Evolutionary conservation across 2,797 vertebrate species (phyloP).

Genomic region (Phrynocephalus forsythii): DNA sequence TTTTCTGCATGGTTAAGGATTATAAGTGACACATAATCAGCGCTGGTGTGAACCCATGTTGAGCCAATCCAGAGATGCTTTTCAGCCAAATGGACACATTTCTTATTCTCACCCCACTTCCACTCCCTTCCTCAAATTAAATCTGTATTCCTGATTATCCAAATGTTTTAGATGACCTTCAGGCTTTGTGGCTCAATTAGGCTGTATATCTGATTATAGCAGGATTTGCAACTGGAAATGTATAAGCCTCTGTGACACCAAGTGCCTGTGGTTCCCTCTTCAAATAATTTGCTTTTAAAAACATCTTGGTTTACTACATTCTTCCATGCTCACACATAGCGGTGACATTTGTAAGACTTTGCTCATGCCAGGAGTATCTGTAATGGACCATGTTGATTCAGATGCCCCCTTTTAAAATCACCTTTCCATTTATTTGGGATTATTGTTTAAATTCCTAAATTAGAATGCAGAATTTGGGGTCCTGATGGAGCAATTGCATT

Average conservation of each 20-base stretch:
- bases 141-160: constrained; percentile 49
- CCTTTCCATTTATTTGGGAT: constrained; percentile 75
- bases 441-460: constrained; percentile 79
- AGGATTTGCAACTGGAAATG: constrained; percentile 47
- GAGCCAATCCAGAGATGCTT: constrained; percentile 18
- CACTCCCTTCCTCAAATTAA: constrained; percentile 45
- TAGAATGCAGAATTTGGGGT: constrained; percentile 66
- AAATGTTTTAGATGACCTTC: constrained; percentile 46
- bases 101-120: constrained; percentile 26
- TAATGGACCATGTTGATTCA: constrained; percentile 70
- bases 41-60: not conserved
- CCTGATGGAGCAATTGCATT: constrained; percentile 76
- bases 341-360: constrained; percentile 56
- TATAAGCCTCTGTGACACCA: constrained; percentile 37
- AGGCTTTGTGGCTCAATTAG: constrained; percentile 48
- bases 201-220: constrained; percentile 22
- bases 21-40: constrained; percentile 25
- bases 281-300: not conserved
- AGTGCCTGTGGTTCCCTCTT: not conserved
- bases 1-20: constrained; percentile 25
- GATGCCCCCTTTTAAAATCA: constrained; percentile 59
- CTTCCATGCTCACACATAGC: constrained; percentile 31
- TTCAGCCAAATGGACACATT: constrained; percentile 25
- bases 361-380: constrained; percentile 47
- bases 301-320: constrained; percentile 5